Base-by-base conservation (phyloP, 2,113 vertebrate genomes). In the Tenebrosternarchus preto region DNA sequence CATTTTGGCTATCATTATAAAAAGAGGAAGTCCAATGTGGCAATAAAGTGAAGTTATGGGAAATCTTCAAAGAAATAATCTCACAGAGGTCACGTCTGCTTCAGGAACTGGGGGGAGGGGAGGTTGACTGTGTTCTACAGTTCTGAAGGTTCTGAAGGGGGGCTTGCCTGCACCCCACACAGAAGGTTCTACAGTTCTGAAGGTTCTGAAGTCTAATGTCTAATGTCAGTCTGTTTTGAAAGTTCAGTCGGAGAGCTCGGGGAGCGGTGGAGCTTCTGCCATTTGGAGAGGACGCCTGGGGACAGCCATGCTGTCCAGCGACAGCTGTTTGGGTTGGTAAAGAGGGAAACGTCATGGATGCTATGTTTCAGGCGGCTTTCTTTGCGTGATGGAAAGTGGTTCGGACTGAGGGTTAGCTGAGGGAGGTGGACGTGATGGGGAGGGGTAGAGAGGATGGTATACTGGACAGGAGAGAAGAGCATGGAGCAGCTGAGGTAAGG, bases 1-100 rank as follows among this genome's bases (percentile, higher is more conserved):
- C 57, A 61, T 39, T 77, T 57, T 71, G 66, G 82, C 24, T 78
- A 77, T 70, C 68, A 70, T n/a, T 82, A 80, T 8, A 25, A 66
- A 80, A 43, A 5, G 27, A 83, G 73, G 22, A 69, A 78, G 64
- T 19, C 46, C 29, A 71, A 63, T 72, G 22, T 80, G 12, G 20
- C 39, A 73, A 78, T 33, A 61, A 6, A 39, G 64, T 3, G 20
- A 68, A 39, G 33, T 39, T 33, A 36, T 56, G 9, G 17, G 31
- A 31, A 63, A 24, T 1, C 24, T 8, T 55, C 55, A 43, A 70
- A 39, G 24, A 71, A 72, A 71, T 31, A 50, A 79, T 63, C 33
- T 22, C 25, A 63, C n/a, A 27, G 57, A 71, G 20, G 50, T 79
- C 11, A 43, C n/a, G 27, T 55, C 22, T n/a, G 2, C 9, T 19